A percentile compares a stretch with the other conserved stretches of the same genome.
Conservation (phyloP, 2,113 vertebrate species). For the Arenaria interpres region DNA sequence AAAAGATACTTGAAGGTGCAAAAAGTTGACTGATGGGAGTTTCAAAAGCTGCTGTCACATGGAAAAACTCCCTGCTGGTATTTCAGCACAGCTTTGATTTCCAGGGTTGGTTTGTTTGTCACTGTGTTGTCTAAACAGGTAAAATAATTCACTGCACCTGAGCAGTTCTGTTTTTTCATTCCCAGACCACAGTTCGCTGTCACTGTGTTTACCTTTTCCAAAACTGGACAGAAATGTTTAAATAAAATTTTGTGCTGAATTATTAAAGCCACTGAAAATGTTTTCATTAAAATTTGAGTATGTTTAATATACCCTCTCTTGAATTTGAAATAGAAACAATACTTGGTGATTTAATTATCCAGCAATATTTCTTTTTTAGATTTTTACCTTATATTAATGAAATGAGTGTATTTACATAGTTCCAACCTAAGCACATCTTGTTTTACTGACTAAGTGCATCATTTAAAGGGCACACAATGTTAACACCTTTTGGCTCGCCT, state of each 20-base stretch:
- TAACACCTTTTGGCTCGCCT: constrained; percentile 49
- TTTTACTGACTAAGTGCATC: constrained; percentile 31
- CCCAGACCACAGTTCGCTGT: background rate
- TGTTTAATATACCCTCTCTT: constrained; percentile 36
- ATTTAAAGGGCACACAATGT: constrained; percentile 45
- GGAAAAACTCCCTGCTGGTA: background rate
- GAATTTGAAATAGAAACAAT: constrained; percentile 45
- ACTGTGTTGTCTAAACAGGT: background rate
- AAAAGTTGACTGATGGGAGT: background rate
- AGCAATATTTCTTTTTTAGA: constrained; percentile 20
- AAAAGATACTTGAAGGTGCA: background rate
- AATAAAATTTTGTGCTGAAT: constrained; percentile 43
- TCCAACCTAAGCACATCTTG: constrained; percentile 25
- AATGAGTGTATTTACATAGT: constrained; percentile 38
- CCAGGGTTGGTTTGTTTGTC: background rate
- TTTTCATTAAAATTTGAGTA: constrained; percentile 55
- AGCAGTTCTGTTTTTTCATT: constrained; percentile 9
- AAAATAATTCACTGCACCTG: background rate
- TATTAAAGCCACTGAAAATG: constrained; percentile 40
- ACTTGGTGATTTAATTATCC: constrained; percentile 29
- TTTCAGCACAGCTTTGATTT: background rate
- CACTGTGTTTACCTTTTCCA: constrained; percentile 21
- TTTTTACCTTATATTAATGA: constrained; percentile 50
- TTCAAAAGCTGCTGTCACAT: background rate
- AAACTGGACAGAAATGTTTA: constrained; percentile 23